phyloP scores from a whole-genome alignment of 2,113 vertebrate genomes.

The Engystomops pustulosus region DNA sequence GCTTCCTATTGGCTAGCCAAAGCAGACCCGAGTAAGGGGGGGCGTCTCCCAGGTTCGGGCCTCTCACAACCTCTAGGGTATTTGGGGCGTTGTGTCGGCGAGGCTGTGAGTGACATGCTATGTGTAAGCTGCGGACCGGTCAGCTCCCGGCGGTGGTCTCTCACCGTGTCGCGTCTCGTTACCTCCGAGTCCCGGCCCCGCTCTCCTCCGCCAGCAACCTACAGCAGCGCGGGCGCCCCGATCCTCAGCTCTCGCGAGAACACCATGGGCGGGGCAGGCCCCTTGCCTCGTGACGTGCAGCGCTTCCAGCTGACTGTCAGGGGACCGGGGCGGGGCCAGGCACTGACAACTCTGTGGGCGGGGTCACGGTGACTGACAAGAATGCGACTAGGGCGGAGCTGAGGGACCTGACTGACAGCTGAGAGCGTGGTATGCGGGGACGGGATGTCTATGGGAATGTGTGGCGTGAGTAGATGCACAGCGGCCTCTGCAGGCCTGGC shows the following conservation, averaged over 20 bases:
- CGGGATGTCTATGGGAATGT: background rate
- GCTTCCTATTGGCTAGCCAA: background rate
- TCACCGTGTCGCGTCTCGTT: constrained; percentile 14
- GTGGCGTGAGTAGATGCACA: background rate
- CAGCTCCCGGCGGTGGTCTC: background rate
- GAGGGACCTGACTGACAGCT: background rate
- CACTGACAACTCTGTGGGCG: background rate
- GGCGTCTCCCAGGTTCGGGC: constrained; percentile 24
- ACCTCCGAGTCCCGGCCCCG: constrained; percentile 8
- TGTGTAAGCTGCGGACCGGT: background rate
- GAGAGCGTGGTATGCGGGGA: background rate
- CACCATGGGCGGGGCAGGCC: constrained; percentile 43
- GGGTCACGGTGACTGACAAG: background rate
- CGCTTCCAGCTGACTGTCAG: constrained; percentile 56
- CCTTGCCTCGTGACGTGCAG: constrained; percentile 43
- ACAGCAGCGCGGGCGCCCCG: constrained; percentile 56
- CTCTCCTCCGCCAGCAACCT: constrained; percentile 42
- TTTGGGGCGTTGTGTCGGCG: background rate
- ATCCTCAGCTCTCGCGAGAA: constrained; percentile 53
- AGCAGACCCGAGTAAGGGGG: background rate
- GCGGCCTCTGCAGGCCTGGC: constrained; percentile 14
- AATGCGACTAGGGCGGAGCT: background rate
- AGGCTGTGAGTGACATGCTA: background rate
- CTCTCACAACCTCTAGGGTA: constrained; percentile 44
- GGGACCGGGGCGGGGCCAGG: constrained; percentile 6